Percentiles rank a stretch among this genome's conserved stretches.
phyloP scores from a whole-genome alignment of 2,113 vertebrate species.

The Sinocyclocheilus maitianheensis region DNA sequence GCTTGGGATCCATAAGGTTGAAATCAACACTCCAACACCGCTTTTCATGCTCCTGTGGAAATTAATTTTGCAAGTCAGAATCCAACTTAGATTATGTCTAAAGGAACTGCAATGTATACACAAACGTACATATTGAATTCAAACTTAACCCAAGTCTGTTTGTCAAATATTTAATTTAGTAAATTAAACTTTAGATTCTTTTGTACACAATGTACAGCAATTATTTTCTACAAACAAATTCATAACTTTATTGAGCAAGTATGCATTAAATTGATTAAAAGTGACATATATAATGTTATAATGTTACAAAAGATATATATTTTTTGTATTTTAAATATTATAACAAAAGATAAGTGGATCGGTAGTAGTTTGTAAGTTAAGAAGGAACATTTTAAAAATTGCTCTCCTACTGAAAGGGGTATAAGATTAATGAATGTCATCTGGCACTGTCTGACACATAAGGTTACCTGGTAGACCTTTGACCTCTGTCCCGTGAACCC shows the following conservation, averaged over 20 bases:
- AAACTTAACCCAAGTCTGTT: not conserved
- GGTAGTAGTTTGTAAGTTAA: not conserved
- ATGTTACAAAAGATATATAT: not conserved
- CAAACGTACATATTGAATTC: not conserved
- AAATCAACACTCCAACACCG: conserved; percentile 99
- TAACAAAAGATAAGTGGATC: not conserved
- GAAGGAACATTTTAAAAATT: not conserved
- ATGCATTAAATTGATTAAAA: not conserved
- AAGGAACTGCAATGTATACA: not conserved
- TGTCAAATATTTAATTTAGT: not conserved
- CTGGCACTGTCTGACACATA: not conserved
- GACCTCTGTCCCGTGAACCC: conserved; percentile 97
- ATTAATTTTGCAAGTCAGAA: not conserved
- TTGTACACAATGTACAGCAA: too few relatives aligned
- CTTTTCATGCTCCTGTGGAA: conserved; percentile 93
- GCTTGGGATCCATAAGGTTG: conserved; percentile 98
- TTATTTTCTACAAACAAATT: too few relatives aligned
- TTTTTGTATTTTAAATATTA: not conserved
- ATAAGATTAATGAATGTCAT: not conserved
- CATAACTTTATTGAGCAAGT: not conserved
- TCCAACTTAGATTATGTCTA: not conserved
- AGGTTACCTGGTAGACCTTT: conserved; percentile 95
- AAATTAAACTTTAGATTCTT: too few relatives aligned
- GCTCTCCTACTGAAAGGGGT: not conserved
- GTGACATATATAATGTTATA: not conserved